Percentiles rank a stretch among this genome's conserved stretches.
Conservation (phyloP, 2,797 vertebrate species). For the Ceyx erithaca region DNA sequence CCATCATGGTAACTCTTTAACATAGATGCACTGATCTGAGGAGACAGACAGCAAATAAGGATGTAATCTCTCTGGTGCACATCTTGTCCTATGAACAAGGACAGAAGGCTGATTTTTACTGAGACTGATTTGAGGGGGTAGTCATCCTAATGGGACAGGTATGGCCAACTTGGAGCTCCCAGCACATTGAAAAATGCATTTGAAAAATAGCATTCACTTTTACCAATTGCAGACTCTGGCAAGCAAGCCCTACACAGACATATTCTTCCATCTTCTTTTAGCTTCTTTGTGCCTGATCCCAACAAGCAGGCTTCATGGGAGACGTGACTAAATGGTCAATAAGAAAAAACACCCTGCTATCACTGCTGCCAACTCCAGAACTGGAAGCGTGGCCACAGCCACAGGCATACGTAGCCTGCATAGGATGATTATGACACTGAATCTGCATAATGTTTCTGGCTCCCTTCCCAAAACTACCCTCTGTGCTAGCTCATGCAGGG, state of each 20-base stretch:
- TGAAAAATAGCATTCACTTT: background rate
- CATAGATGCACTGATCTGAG: background rate
- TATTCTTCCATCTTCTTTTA: background rate
- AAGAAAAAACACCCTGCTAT: background rate
- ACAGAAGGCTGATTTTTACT: background rate
- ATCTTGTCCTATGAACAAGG: background rate
- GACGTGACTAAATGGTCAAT: background rate
- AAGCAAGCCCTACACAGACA: background rate
- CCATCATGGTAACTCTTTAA: background rate
- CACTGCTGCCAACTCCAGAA: background rate
- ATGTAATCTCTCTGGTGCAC: background rate
- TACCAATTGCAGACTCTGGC: background rate
- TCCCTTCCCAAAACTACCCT: constrained; percentile 14
- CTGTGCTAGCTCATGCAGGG: background rate
- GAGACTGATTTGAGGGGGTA: background rate
- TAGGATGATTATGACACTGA: background rate
- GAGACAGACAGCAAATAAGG: background rate
- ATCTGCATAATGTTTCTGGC: constrained; percentile 5
- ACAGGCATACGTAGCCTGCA: background rate
- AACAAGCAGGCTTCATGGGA: background rate
- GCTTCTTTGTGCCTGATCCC: background rate
- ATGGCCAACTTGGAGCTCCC: background rate
- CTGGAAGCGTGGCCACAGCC: background rate
- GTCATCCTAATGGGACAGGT: background rate
- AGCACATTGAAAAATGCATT: background rate